A percentile compares a stretch with the other conserved stretches of the same genome.
Evolutionary conservation across 2,113 vertebrate genomes (phyloP).

Genomic region (Pollimyrus isidori): DNA sequence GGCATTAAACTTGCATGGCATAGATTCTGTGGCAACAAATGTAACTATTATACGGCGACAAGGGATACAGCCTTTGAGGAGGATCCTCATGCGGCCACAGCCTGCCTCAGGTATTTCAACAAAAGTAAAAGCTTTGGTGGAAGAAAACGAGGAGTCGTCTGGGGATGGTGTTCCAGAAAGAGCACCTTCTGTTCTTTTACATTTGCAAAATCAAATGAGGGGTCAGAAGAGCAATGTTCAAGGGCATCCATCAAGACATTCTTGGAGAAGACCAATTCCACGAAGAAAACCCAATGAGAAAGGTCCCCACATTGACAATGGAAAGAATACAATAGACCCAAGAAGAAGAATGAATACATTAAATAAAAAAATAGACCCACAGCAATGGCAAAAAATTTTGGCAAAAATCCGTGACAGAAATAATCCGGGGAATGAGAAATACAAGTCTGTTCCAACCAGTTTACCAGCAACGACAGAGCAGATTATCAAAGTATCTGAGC

Average conservation of each 20-base stretch:
- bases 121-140: slow-evolving; percentile 45
- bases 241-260: slow-evolving; percentile 42
- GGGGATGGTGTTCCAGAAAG: slow-evolving; percentile 41
- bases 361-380: slow-evolving; percentile 74
- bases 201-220: slow-evolving; percentile 25
- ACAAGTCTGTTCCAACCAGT: slow-evolving; percentile 27
- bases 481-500: slow-evolving; percentile 22
- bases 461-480: slow-evolving; percentile 28
- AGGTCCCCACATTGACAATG: slow-evolving; percentile 50
- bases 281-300: slow-evolving; percentile 33
- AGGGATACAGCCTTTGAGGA: slow-evolving; percentile 47
- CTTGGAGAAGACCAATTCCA: slow-evolving; percentile 39
- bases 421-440: slow-evolving; percentile 42
- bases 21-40: slow-evolving; percentile 60
- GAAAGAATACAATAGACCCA: slow-evolving; percentile 57
- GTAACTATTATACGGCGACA: slow-evolving; percentile 55
- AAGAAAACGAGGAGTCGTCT: slow-evolving; percentile 65
- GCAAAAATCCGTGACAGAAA: slow-evolving; percentile 74
- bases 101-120: slow-evolving; percentile 52
- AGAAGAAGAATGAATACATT: slow-evolving; percentile 65
- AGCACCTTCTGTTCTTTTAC: not conserved
- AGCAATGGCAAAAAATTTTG: slow-evolving; percentile 82
- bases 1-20: slow-evolving; percentile 72
- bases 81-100: slow-evolving; percentile 54
- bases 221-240: slow-evolving; percentile 20